A percentile compares a stretch with the other conserved stretches of the same genome.
These are phyloP conservation scores for Gryllus longicercus DNA, from an alignment of 2,888 invertebrate species.

Conservation along the genomic window DNA sequence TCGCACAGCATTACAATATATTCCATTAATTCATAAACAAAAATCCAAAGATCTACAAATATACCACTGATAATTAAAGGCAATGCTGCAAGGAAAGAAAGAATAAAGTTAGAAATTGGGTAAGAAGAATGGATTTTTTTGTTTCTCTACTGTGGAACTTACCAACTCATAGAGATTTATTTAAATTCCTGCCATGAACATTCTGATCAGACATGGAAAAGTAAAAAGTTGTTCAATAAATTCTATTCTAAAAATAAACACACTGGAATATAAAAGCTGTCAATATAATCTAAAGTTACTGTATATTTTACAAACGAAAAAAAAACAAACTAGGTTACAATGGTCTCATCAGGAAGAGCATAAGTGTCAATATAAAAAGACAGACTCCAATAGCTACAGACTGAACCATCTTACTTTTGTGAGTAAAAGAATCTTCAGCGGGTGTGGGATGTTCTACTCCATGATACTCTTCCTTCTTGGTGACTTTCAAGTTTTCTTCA, in stretches of 20 bases:
- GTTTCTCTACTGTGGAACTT: background rate
- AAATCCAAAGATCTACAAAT: slow-evolving; percentile 26
- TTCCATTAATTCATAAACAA: slow-evolving; percentile 18
- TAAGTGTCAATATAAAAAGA: background rate
- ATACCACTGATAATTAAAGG: slow-evolving; percentile 24
- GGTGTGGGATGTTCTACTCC: background rate
- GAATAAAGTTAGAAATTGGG: background rate
- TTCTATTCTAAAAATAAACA: too few species aligned
- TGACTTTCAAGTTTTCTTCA: background rate
- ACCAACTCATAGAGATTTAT: too few species aligned
- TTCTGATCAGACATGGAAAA: slow-evolving; percentile 11
- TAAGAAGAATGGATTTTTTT: background rate
- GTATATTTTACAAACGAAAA: background rate
- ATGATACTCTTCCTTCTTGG: background rate
- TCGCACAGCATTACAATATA: background rate
- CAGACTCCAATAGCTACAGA: background rate
- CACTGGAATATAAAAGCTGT: background rate
- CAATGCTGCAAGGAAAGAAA: slow-evolving; percentile 26
- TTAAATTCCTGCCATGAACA: background rate
- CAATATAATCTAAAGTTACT: background rate
- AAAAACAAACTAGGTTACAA: background rate
- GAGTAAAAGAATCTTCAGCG: background rate
- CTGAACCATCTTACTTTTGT: background rate
- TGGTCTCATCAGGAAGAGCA: background rate
- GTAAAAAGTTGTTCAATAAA: background rate